phyloP scores from a whole-genome alignment of 2,888 invertebrate species.

The Rugalucina vietnamica region DNA sequence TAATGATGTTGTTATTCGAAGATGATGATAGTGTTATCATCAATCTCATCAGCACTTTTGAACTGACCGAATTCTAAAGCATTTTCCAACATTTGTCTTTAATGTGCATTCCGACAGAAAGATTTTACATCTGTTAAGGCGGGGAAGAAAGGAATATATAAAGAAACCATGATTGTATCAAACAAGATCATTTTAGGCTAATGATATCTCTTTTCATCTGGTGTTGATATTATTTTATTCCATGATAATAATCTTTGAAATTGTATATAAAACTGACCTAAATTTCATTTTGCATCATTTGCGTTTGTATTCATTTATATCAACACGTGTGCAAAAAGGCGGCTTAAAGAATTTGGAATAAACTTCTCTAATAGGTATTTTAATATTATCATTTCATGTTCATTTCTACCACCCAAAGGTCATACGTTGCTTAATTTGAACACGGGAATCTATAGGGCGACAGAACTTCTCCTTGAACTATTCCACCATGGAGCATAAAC shows the following conservation, averaged over 20 bases:
- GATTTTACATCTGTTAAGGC: constrained; percentile 2
- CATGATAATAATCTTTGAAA: neutral
- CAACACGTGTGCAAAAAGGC: too few species aligned
- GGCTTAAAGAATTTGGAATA: too few species aligned
- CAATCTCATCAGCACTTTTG: neutral
- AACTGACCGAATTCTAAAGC: neutral
- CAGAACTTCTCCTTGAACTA: too few species aligned
- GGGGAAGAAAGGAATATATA: constrained; percentile 5
- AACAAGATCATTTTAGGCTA: too few species aligned
- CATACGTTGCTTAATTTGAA: too few species aligned
- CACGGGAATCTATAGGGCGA: too few species aligned
- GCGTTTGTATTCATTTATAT: too few species aligned
- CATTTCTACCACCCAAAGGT: too few species aligned
- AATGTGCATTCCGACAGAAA: neutral
- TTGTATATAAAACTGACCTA: neutral
- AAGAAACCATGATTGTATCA: constrained; percentile 4
- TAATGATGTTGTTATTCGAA: constrained; percentile 2
- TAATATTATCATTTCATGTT: too few species aligned
- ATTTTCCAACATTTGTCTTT: neutral
- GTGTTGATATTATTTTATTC: neutral
- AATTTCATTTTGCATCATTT: neutral
- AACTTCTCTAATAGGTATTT: too few species aligned
- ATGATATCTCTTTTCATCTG: neutral
- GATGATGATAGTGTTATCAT: neutral
- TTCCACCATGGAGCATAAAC: too few species aligned